A percentile compares a stretch with the other conserved stretches of the same genome.
Evolutionary conservation across 2,113 vertebrate species (phyloP).

Genomic region (Tichodroma muraria): DNA sequence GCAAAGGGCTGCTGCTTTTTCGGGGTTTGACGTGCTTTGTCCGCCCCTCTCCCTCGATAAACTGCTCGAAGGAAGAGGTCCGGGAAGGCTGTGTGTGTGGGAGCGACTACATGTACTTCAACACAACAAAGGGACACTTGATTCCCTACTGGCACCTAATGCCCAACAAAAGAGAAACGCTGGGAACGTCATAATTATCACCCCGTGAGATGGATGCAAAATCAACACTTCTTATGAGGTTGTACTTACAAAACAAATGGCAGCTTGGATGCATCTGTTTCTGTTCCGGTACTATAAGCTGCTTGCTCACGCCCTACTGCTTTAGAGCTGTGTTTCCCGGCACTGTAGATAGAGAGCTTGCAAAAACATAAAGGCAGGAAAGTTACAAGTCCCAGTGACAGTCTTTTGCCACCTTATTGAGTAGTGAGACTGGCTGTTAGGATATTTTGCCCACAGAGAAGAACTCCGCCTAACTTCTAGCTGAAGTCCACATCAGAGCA

Average conservation of each 20-base stretch:
- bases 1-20: not conserved
- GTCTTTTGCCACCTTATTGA: not conserved
- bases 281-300: not conserved
- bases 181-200: not conserved
- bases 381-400: not conserved
- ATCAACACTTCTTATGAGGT: not conserved
- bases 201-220: not conserved
- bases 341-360: not conserved
- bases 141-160: not conserved
- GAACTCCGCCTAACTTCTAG: not conserved
- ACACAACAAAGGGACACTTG: constrained; percentile 51
- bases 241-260: not conserved
- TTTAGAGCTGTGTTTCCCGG: not conserved
- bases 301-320: not conserved
- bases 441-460: not conserved
- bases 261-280: not conserved
- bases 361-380: not conserved
- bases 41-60: not conserved
- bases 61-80: not conserved
- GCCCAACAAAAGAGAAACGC: constrained; percentile 42
- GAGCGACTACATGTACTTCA: not conserved
- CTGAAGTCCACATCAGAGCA: not conserved
- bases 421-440: not conserved
- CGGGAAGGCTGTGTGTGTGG: not conserved
- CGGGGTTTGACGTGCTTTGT: not conserved